phyloP scores from a whole-genome alignment of 2,888 invertebrate genomes.

The Strigamia maritima region DNA sequence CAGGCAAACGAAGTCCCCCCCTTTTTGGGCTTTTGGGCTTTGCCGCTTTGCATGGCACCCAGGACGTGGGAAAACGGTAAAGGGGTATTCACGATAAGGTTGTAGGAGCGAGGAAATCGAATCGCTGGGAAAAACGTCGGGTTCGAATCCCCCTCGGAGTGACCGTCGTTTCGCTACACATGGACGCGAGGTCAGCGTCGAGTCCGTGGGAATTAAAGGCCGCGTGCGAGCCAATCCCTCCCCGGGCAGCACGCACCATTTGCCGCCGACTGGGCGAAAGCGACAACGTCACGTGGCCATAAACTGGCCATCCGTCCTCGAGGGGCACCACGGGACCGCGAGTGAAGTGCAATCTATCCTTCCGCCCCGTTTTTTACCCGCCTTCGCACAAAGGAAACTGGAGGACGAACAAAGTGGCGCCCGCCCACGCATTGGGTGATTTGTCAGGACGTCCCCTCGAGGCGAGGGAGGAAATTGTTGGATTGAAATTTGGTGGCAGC shows the following conservation, averaged over 20 bases:
- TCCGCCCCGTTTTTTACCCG: not conserved
- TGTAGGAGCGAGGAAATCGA: not conserved
- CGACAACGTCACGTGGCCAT: constrained; percentile 23
- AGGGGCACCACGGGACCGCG: constrained; percentile 26
- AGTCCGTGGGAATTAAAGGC: not conserved
- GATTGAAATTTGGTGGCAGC: constrained; percentile 27
- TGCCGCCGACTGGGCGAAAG: constrained; percentile 11
- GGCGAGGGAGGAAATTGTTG: constrained; percentile 18
- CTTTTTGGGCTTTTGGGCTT: too few species aligned
- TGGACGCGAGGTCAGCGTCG: not conserved
- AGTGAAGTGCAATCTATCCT: not conserved
- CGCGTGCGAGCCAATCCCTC: not conserved
- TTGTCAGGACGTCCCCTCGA: constrained; percentile 29
- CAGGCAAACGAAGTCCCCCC: not conserved
- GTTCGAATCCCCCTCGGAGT: not conserved
- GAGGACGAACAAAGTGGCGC: constrained; percentile 20
- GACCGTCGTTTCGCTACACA: constrained; percentile 12
- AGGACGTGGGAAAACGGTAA: not conserved
- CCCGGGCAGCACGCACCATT: not conserved
- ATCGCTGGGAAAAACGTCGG: not conserved
- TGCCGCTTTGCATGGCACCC: not conserved
- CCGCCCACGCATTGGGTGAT: constrained; percentile 11
- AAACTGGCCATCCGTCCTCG: not conserved
- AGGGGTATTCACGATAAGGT: not conserved
- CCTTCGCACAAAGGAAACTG: constrained; percentile 2